A percentile compares a stretch with the other conserved stretches of the same genome.
phyloP scores from a whole-genome alignment of 1,140 invertebrate species.

The Mamestra configurata region DNA sequence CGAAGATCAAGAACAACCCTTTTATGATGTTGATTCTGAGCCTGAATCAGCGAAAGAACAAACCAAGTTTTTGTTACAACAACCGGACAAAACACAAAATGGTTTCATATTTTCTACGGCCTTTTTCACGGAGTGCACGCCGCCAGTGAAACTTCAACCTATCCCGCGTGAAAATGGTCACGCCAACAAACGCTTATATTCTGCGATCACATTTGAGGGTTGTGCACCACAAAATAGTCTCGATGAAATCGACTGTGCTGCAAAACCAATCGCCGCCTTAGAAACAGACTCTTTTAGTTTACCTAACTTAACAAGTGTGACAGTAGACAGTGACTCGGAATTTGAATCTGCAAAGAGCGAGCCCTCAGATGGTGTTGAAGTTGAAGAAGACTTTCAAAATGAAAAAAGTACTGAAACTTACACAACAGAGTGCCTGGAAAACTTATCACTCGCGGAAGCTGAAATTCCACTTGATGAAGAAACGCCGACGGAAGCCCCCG shows the following conservation, averaged over 20 bases:
- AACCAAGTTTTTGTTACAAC: slow-evolving; percentile 70
- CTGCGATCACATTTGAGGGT: slow-evolving; percentile 87
- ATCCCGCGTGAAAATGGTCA: slow-evolving; percentile 83
- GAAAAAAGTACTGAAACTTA: slow-evolving; percentile 68
- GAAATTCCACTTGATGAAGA: slow-evolving; percentile 69
- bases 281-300: slow-evolving; percentile 69
- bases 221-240: slow-evolving; percentile 82
- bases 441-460: slow-evolving; percentile 74
- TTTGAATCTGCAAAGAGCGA: slow-evolving; percentile 85
- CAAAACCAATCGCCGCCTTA: slow-evolving; percentile 51
- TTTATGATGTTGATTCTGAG: slow-evolving; percentile 83
- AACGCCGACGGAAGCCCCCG: slow-evolving; percentile 3
- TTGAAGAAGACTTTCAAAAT: slow-evolving; percentile 66
- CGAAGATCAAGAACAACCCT: slow-evolving; percentile 85
- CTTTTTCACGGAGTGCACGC: slow-evolving; percentile 79
- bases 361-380: slow-evolving; percentile 71
- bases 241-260: slow-evolving; percentile 77
- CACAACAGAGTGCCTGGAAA: slow-evolving; percentile 70
- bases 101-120: slow-evolving; percentile 81
- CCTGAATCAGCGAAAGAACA: slow-evolving; percentile 72
- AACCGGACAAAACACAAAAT: slow-evolving; percentile 78
- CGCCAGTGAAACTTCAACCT: slow-evolving; percentile 83
- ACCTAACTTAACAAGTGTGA: slow-evolving; percentile 59
- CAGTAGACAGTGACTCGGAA: slow-evolving; percentile 82
- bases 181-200: slow-evolving; percentile 82